Evolutionary conservation across 2,888 invertebrate genomes (phyloP), one percentile per base, ranked within the genome.

Genomic region (Synergus japonicus): DNA sequence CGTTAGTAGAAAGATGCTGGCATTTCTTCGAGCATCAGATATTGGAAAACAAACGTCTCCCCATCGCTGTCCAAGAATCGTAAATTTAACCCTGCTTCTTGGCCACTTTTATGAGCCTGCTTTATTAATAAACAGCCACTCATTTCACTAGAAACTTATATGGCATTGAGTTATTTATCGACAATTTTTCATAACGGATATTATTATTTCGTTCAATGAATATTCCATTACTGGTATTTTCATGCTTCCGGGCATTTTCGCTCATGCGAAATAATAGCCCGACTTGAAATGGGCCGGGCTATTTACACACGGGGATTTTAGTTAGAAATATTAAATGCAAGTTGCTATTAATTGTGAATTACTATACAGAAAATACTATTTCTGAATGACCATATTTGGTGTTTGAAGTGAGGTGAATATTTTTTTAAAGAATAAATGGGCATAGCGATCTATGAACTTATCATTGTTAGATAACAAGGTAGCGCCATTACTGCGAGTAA

Each of bases 91-190:
- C 41, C 43, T n/a, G 43, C n/a, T 41, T 60, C 65, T 37, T 66
- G 65, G 4, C 37, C n/a, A 66, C 37, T 37, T 66, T 66, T 66
- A 66, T 66, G 43, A 37, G 12, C 65, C 65, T 41, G 65, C 41
- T 66, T 66, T 66, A 66, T 66, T 66, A 66, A 66, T 66, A 66
- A 66, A 66, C 65, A 66, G 65, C 65, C 43, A 66, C 43, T 43
- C n/a, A 41, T 66, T 15, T 66, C 41, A 41, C 41, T 43, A 43
- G 41, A 66, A 66, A 22, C n/a, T 66, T 66, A 66, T 66, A 66
- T 2, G 41, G 65, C n/a, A 29, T 66, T 43, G 43, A 41, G 41
- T 43, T 66, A 66, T 66, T 66, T 41, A 41, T 66, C 37, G 41
- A 41, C n/a, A 66, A 10, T n/a, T 41, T 66, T 66, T 66, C 37